Evolutionary conservation across 2,888 invertebrate genomes (phyloP), one percentile per base, ranked within the genome.

Genomic region (Cantharis lateralis): DNA sequence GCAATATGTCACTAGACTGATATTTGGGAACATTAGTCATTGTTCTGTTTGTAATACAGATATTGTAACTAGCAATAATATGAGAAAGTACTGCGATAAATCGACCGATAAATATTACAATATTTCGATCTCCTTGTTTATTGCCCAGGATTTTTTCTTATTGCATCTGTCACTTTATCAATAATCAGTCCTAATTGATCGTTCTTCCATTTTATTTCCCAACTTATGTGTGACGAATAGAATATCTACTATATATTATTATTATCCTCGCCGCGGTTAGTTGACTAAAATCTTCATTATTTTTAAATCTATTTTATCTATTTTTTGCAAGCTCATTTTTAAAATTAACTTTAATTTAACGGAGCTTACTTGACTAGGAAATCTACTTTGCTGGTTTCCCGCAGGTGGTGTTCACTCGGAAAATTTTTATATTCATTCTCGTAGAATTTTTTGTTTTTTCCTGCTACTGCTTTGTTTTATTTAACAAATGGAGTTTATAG

Each of bases 1-100:
- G 78, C 78, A 76, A 76, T 76, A 78, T 78, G 78, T 76, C 78
- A 76, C 74, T 74, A 73, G 76, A 76, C 71, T 76, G 78, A 76
- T 78, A 78, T 76, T 76, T 70, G 74, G 78, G 75, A 71, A 78
- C 78, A 76, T 78, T 78, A 76, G 71, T 76, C 74, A 76, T 78
- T 78, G 78, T 76, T 78, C 62, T 76, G 70, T 76, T 72, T 76
- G 73, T 70, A 72, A 76, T 70, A 76, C 73, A 62, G 77, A 77
- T 73, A 73, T 71, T 73, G 68, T 70, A 77, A 77, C 77, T 77
- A 77, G 70, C 77, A 72, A 68, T 72, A 77, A 48, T 48, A 48
- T n/a, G 48, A 48, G 48, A 48, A 48, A 48, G 48, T 48, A 48
- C 48, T 48, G n/a, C 48, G 48, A 48, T 48, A 48, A 48, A 48